Base-by-base conservation (phyloP, 2,797 vertebrate species). In the Clarias platycephalus region DNA sequence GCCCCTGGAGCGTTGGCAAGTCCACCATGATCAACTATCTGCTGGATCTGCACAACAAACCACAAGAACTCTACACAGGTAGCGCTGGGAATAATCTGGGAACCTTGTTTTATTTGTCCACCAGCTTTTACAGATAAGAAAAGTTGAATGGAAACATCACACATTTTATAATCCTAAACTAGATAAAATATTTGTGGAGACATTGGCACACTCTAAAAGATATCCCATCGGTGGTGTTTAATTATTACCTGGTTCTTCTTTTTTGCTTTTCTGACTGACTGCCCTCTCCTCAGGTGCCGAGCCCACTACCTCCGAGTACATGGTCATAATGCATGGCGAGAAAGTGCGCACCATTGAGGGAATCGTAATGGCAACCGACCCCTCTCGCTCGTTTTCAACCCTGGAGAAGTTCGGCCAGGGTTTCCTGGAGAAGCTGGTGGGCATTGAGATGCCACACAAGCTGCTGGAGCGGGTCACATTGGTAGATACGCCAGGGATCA, bases 1-100 rank as follows among this genome's bases (percentile, higher is more conserved):
- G 98, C 89, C 98, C 98, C 8, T 99, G 98, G 98, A 99, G 98
- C 0, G 98, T 99, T 80, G 98, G 98, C 92, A 99, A 99, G 91
- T 99, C 98, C 88, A 97, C 97, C 90, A 99, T 99, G 98, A 97
- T 99, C 93, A 99, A 99, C 95, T 99, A 99, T 94, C 97, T 99
- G 91, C 95, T 99, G 58, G 97, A 97, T 87, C 92, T 99, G 89
- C 95, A 96, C 0, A 91, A 98, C 85, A 96, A 95, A 86, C 96
- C 96, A 74, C 97, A 99, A 89, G 97, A 99, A 93, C 96, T 99
- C 85, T 99, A 99, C 83, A 95, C 93, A 89, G 94, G 93, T 95
- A 90, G 75, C 31, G 1, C 13, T 93, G 76, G 62, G 37, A 49
- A 66, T 31, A 49, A 62, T 22, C 20, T 22, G 18, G 22, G 9